phyloP scores from a whole-genome alignment of 1,140 invertebrate species.

The Bacillus rossius region DNA sequence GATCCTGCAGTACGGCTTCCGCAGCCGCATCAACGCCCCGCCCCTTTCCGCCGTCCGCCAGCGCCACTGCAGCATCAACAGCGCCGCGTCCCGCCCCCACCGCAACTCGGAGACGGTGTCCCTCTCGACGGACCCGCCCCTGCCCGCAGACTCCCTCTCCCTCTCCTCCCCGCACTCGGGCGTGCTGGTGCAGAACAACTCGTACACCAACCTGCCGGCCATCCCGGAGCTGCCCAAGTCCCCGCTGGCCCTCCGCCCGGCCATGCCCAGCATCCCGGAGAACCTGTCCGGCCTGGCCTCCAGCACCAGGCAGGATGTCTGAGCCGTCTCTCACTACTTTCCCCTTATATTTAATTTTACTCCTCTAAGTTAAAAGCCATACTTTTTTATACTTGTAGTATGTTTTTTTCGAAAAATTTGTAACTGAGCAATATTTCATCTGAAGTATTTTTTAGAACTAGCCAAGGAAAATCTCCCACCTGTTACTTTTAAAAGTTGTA shows the following conservation, averaged over 20 bases:
- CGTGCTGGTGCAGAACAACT: not conserved
- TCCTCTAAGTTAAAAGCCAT: too few relatives aligned
- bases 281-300: not conserved
- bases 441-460: too few relatives aligned
- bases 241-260: not conserved
- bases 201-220: not conserved
- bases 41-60: not conserved
- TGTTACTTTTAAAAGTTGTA: too few relatives aligned
- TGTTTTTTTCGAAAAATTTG: too few relatives aligned
- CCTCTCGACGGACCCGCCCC: not conserved
- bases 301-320: too few relatives aligned
- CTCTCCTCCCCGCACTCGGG: not conserved
- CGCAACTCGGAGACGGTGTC: not conserved
- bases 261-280: constrained; percentile 5
- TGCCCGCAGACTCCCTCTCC: not conserved
- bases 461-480: too few relatives aligned
- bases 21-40: not conserved
- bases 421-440: too few relatives aligned
- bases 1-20: constrained; percentile 9
- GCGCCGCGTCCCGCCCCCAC: not conserved
- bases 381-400: too few relatives aligned
- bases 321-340: too few relatives aligned
- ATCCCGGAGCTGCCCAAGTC: not conserved
- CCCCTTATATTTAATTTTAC: too few relatives aligned
- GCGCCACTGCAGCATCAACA: not conserved